phyloP scores from a whole-genome alignment of 2,888 invertebrate genomes.

The Philhelius pedissequus region DNA sequence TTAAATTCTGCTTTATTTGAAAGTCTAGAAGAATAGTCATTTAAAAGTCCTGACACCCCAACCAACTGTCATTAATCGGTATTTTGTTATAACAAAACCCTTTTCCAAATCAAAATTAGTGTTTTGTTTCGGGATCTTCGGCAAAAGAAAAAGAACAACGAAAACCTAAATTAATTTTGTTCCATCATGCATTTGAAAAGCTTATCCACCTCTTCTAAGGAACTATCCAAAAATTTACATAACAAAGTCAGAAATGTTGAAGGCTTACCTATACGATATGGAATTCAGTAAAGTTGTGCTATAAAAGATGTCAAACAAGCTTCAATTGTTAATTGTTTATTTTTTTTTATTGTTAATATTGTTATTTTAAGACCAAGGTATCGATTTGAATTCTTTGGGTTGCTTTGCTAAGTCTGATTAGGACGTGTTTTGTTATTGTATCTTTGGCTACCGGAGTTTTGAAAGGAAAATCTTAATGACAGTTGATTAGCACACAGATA shows the following conservation, averaged over 20 bases:
- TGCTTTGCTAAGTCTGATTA: neutral
- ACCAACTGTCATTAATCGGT: conserved; percentile 31
- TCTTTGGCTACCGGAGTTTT: conserved; percentile 45
- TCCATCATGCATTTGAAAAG: conserved; percentile 11
- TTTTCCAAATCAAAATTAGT: conserved; percentile 27
- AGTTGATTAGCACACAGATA: conserved; percentile 50
- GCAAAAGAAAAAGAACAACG: neutral
- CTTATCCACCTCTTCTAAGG: conserved; percentile 38
- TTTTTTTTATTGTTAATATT: neutral
- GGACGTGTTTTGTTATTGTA: neutral
- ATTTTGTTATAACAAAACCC: conserved; percentile 16
- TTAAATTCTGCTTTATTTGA: conserved; percentile 10
- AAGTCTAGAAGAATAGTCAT: conserved; percentile 7
- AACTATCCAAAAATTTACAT: conserved; percentile 36
- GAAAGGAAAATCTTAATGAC: conserved; percentile 32
- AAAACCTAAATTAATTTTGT: conserved; percentile 9
- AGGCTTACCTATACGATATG: neutral
- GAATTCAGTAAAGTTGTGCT: conserved; percentile 45
- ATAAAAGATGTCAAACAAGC: conserved; percentile 58
- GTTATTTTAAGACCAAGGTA: conserved; percentile 27
- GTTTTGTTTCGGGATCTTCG: conserved; percentile 32
- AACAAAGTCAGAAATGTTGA: conserved; percentile 46
- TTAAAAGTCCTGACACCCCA: conserved; percentile 3
- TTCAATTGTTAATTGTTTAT: conserved; percentile 56
- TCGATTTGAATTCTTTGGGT: conserved; percentile 18